Evolutionary conservation across 2,113 vertebrate species (phyloP).

Genomic region (Semnornis frantzii): DNA sequence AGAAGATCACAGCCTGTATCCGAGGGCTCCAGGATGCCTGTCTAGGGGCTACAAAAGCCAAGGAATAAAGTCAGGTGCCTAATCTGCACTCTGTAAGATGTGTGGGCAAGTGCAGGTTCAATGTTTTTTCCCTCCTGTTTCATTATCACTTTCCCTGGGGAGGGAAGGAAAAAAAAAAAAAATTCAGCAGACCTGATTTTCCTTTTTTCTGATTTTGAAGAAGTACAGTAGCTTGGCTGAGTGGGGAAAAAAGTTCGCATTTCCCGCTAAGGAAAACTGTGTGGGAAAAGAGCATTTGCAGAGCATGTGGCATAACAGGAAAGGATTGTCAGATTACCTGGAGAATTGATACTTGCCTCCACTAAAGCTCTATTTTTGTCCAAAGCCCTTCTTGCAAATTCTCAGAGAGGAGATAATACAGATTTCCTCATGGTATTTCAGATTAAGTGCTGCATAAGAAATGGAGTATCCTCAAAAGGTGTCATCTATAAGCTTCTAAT

Average conservation of each 20-base stretch:
- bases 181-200: background rate
- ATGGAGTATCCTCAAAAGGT: background rate
- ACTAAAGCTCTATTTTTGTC: constrained; percentile 35
- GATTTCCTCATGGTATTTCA: constrained; percentile 5
- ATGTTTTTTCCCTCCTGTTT: background rate
- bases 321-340: constrained; percentile 53
- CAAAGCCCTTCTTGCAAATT: constrained; percentile 27
- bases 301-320: constrained; percentile 9
- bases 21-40: background rate
- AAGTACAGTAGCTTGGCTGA: background rate
- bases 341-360: constrained; percentile 12
- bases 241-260: background rate
- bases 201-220: background rate
- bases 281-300: constrained; percentile 7
- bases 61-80: background rate
- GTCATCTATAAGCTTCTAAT: background rate
- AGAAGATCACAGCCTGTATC: background rate
- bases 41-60: background rate
- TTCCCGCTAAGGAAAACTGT: background rate
- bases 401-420: constrained; percentile 12
- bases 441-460: constrained; percentile 19
- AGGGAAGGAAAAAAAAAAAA: background rate
- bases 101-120: background rate
- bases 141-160: background rate
- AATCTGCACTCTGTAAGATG: background rate